phyloP scores from a whole-genome alignment of 2,113 vertebrate species.

The Nyctereutes procyonoides region DNA sequence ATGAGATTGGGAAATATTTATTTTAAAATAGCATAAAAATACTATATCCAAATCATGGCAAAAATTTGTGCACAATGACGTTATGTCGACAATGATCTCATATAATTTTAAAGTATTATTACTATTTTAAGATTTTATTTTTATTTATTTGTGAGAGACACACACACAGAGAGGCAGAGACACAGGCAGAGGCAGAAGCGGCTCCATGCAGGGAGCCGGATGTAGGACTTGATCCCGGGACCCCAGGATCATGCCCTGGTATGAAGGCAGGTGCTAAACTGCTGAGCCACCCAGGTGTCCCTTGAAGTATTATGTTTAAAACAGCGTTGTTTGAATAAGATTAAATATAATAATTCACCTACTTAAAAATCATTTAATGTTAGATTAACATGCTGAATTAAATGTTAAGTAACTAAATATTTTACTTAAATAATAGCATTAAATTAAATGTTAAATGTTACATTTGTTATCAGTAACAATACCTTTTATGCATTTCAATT shows the following conservation, averaged over 20 bases:
- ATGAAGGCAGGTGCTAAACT: no score
- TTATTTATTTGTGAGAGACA: no score
- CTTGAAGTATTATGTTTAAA: neutral
- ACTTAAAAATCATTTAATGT: constrained; percentile 35
- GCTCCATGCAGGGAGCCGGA: no score
- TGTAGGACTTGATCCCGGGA: no score
- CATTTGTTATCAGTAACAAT: constrained; percentile 32
- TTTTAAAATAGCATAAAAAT: constrained; percentile 4
- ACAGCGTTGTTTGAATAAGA: neutral
- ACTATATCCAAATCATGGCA: neutral
- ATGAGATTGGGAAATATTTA: neutral
- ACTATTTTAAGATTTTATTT: no score
- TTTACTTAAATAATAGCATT: constrained; percentile 1
- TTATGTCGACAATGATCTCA: neutral
- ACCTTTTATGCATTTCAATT: neutral
- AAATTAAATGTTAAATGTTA: constrained; percentile 34
- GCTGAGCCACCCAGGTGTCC: no score
- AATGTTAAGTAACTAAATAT: constrained; percentile 17
- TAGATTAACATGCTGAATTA: constrained; percentile 25
- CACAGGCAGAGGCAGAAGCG: no score
- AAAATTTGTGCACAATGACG: neutral
- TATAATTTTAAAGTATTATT: neutral
- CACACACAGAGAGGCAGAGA: no score
- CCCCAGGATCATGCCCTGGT: no score
- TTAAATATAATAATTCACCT: constrained; percentile 3